phyloP scores from a whole-genome alignment of 2,888 invertebrate genomes.

The Xanthorhoe spadicearia region DNA sequence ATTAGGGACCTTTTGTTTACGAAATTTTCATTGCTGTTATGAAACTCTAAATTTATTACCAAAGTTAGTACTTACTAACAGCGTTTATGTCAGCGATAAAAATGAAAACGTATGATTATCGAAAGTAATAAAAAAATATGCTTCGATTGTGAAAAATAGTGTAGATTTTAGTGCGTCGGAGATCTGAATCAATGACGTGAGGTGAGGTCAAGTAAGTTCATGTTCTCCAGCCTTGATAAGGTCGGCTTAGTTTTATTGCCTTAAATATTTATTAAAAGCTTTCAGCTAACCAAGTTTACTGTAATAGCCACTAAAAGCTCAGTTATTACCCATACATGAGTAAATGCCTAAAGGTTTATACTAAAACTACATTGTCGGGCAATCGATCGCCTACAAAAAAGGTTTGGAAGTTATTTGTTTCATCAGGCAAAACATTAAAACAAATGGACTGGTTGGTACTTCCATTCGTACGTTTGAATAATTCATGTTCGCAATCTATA shows the following conservation, averaged over 20 bases:
- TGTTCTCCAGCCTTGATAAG: neutral
- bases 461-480: slow-evolving; percentile 77
- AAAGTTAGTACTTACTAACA: slow-evolving; percentile 3
- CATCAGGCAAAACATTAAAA: slow-evolving; percentile 77
- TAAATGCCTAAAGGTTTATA: neutral
- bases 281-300: neutral
- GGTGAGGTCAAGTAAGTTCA: neutral
- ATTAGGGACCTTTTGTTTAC: slow-evolving; percentile 32
- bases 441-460: slow-evolving; percentile 73
- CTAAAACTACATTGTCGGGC: slow-evolving; percentile 9
- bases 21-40: slow-evolving; percentile 10
- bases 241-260: neutral
- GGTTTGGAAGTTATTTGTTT: slow-evolving; percentile 62
- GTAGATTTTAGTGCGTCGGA: neutral
- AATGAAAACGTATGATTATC: neutral
- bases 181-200: neutral
- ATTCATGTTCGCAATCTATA: slow-evolving; percentile 83
- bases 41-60: slow-evolving; percentile 5
- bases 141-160: neutral
- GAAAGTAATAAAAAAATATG: slow-evolving; percentile 1
- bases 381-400: slow-evolving; percentile 38
- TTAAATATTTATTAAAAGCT: neutral
- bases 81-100: neutral
- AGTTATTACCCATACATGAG: neutral
- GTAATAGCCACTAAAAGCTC: neutral